phyloP scores from a whole-genome alignment of 2,888 invertebrate genomes.

The Notocelia uddmanniana region DNA sequence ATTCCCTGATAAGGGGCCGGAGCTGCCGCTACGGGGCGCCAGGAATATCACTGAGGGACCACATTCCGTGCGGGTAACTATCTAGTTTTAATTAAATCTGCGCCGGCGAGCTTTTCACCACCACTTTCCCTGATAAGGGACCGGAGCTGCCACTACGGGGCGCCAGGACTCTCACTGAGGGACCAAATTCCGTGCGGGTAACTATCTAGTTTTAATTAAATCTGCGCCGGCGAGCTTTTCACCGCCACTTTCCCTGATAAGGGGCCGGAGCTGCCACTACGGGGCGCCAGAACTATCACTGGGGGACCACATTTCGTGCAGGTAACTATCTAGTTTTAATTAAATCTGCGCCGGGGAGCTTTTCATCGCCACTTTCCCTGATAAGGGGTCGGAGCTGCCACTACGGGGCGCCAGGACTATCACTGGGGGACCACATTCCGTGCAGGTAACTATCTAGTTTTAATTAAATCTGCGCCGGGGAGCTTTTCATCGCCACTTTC shows the following conservation, averaged over 20 bases:
- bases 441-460: constrained; percentile 97
- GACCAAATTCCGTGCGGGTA: too few species aligned
- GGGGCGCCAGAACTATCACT: constrained; percentile 89
- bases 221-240: too few species aligned
- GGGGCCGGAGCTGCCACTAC: constrained; percentile 94
- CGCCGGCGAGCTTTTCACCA: constrained; percentile 85
- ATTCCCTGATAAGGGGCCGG: constrained; percentile 96
- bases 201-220: too few species aligned
- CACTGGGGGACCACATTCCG: constrained; percentile 92
- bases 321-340: too few species aligned
- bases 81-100: too few species aligned
- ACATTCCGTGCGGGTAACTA: constrained; percentile 96
- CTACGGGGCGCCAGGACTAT: constrained; percentile 88
- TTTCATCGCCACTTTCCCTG: constrained; percentile 87
- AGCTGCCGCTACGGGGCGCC: constrained; percentile 92
- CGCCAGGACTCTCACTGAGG: not conserved
- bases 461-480: too few species aligned
- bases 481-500: constrained; percentile 73
- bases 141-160: constrained; percentile 92
- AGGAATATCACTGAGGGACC: constrained; percentile 87
- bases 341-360: too few species aligned
- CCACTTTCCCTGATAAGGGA: constrained; percentile 95
- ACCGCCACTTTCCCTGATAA: constrained; percentile 95
- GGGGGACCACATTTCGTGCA: too few species aligned
- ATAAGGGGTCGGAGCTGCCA: constrained; percentile 96